Evolutionary conservation across 2,113 vertebrate species (phyloP), one percentile per base, ranked within the genome.

Genomic region (Labeo catla): DNA sequence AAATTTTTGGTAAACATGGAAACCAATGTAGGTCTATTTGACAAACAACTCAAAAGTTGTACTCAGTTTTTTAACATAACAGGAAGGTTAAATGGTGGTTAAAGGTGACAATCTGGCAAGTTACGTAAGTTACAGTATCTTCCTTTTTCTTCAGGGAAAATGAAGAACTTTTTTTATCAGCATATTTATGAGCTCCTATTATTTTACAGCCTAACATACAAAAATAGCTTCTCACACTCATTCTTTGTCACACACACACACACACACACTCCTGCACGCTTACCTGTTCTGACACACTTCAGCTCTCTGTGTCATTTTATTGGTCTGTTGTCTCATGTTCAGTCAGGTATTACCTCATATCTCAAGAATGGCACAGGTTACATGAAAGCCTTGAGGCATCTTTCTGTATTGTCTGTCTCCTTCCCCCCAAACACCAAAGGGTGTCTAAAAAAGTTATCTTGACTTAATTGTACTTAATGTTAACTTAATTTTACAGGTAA

Each of bases 331-430:
- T 79, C 11, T 81, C 61, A 49, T 81, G n/a, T 81, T 81, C 4
- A 39, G 81, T 52, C 28, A 54, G 47, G 36, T 45, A 57, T 84
- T 72, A 84, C 34, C 50, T 84, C 68, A 84, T 74, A 21, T 72
- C 82, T 84, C 66, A 74, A 49, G 68, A 84, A 73, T 73, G 82
- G 11, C 68, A 73, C 36, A 59, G 68, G 50, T 73, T 59, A 45
- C 68, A 52, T 50, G 23, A 83, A 83, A 59, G 19, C 34, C 82
- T 74, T 21, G 8, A 57, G 68, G 68, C 34, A 39, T 73, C 47
- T 57, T 23, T 84, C 36, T 43, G 19, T 72, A 57, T 70, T 16
- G 34, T 70, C 28, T 19, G 50, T 21, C 73, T 49, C 28, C 39
- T 23, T 6, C 8, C 15, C 63, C 45, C 28, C 10, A 19, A 28